Percentiles rank a stretch among this genome's conserved stretches.
phyloP scores from a whole-genome alignment of 2,888 invertebrate species.

The Cylloceria caligata region DNA sequence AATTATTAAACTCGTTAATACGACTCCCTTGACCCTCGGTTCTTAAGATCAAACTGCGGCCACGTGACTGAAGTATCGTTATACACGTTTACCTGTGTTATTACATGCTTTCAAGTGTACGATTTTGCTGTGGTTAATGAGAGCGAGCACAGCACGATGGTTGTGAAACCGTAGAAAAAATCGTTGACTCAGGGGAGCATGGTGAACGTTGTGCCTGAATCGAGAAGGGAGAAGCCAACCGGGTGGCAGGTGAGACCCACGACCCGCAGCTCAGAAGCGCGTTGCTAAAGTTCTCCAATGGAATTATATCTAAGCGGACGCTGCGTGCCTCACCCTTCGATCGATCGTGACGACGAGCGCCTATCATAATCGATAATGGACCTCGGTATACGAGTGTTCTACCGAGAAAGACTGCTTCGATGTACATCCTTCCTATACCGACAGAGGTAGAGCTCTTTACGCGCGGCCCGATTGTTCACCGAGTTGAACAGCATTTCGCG shows the following conservation, averaged over 20 bases:
- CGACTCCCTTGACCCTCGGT: slow-evolving; percentile 53
- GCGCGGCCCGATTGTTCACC: too few species aligned
- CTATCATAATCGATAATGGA: slow-evolving; percentile 78
- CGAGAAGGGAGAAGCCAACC: slow-evolving; percentile 67
- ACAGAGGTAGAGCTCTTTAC: too few species aligned
- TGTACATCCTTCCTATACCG: not conserved
- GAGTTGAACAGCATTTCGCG: too few species aligned
- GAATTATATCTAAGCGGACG: slow-evolving; percentile 61
- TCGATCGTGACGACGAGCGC: slow-evolving; percentile 77
- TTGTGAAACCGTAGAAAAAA: slow-evolving; percentile 59
- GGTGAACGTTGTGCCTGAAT: slow-evolving; percentile 17
- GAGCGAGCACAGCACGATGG: slow-evolving; percentile 56
- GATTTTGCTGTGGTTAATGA: slow-evolving; percentile 63
- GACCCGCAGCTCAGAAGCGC: not conserved
- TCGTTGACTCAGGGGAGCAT: slow-evolving; percentile 16
- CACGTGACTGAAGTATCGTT: slow-evolving; percentile 29
- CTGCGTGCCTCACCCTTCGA: slow-evolving; percentile 68
- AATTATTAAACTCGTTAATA: slow-evolving; percentile 61
- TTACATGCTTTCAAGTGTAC: slow-evolving; percentile 47
- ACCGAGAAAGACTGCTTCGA: slow-evolving; percentile 4
- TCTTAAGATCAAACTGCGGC: slow-evolving; percentile 49
- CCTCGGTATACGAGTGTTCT: slow-evolving; percentile 69
- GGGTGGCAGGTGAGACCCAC: slow-evolving; percentile 38
- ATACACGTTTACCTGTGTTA: slow-evolving; percentile 38
- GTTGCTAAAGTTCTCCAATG: slow-evolving; percentile 47